Conservation (phyloP, 2,113 vertebrate species). For the Mus spicilegus region DNA sequence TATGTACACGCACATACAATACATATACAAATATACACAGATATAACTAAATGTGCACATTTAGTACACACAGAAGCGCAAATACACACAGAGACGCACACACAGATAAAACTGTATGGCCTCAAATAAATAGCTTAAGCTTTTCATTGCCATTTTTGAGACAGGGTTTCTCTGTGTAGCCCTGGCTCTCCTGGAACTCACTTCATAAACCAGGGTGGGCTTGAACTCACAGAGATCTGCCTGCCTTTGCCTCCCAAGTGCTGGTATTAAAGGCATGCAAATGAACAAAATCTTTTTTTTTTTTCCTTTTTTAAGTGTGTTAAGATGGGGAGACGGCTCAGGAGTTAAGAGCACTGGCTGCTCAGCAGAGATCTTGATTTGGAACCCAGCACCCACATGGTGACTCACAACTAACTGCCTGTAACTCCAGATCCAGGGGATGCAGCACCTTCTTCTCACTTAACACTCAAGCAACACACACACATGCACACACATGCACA, state of each 20-base stretch:
- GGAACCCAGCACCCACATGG: not conserved
- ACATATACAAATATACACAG: not conserved
- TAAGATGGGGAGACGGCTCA: not conserved
- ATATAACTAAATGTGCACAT: not conserved
- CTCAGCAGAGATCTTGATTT: not conserved
- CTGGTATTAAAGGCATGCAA: not conserved
- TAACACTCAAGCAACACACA: not conserved
- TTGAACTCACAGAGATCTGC: not conserved
- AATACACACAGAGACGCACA: not conserved
- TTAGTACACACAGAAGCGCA: not conserved
- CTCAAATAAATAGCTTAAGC: too few species aligned
- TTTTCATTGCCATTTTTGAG: not conserved
- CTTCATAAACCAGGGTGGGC: not conserved
- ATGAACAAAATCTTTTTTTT: conserved; percentile 2
- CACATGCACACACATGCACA: not conserved
- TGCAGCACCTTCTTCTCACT: not conserved
- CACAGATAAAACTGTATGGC: too few species aligned
- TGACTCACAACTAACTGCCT: not conserved
- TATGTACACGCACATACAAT: too few species aligned
- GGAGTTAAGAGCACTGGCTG: not conserved
- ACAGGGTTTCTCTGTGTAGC: not conserved
- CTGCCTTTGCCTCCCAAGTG: not conserved
- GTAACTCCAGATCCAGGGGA: not conserved
- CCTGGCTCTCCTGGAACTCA: not conserved
- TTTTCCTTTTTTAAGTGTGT: not conserved